Evolutionary conservation across 1,140 invertebrate species (phyloP).

Genomic region (Reticulitermes speratus): DNA sequence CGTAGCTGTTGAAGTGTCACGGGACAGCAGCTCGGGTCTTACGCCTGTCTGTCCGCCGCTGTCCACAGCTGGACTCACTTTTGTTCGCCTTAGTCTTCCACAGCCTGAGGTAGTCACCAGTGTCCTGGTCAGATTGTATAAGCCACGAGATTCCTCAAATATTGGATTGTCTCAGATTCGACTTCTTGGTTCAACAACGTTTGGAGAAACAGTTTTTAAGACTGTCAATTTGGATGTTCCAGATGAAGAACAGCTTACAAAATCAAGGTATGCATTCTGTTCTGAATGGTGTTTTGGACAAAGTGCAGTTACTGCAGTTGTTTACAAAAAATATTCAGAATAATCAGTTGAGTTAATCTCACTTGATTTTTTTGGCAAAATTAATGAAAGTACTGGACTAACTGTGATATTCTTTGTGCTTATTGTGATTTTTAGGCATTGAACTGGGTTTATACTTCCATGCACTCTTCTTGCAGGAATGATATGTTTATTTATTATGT

Average conservation of each 20-base stretch:
- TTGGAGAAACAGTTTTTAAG: slow-evolving; percentile 56
- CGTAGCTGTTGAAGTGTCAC: slow-evolving; percentile 78
- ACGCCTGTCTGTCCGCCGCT: slow-evolving; percentile 70
- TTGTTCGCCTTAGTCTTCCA: slow-evolving; percentile 77
- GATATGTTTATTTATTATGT: too few relatives aligned
- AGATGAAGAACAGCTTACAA: slow-evolving; percentile 50
- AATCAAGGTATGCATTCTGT: slow-evolving; percentile 45
- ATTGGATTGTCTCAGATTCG: slow-evolving; percentile 85
- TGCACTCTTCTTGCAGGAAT: too few relatives aligned
- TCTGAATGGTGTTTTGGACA: not conserved
- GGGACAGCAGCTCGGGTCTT: slow-evolving; percentile 54
- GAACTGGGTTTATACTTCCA: too few relatives aligned
- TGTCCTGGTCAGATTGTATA: slow-evolving; percentile 67
- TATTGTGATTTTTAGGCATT: too few relatives aligned
- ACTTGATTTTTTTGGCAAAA: too few relatives aligned
- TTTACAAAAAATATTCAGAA: too few relatives aligned
- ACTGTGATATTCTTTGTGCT: too few relatives aligned
- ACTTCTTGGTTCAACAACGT: slow-evolving; percentile 78
- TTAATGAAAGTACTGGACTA: too few relatives aligned
- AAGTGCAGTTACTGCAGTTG: too few relatives aligned
- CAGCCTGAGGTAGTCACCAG: slow-evolving; percentile 69
- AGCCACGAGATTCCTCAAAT: slow-evolving; percentile 82
- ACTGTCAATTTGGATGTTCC: slow-evolving; percentile 47
- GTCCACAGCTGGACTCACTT: slow-evolving; percentile 80
- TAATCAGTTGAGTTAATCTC: too few relatives aligned